Base-by-base conservation (phyloP, 2,888 invertebrate species). In the Deilephila porcellus region DNA sequence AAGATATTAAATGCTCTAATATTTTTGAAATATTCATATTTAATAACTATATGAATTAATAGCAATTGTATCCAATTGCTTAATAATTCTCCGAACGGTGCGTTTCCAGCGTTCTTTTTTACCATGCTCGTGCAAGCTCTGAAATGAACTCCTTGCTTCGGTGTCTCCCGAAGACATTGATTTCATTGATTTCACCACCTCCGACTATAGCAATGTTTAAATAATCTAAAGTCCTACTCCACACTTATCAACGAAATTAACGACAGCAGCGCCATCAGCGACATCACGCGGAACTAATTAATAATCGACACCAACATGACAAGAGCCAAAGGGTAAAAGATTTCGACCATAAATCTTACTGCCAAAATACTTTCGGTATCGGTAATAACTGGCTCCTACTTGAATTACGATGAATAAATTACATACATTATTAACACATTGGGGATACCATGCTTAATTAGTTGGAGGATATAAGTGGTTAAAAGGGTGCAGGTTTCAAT, bases 221-320 rank as follows among this genome's bases (percentile, higher is more conserved):
- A 14, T 56, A 5, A 56, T 56, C 74, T 52, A 73, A 71, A 62
- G 71, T 79, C 77, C 73, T 8, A 59, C 72, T 80, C 81, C 77
- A 78, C 71, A 79, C 60, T 73, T 74, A 34, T 29, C 19, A 14
- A 60, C 67, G 71, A 78, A 77, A 73, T 53, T 52, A 71, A 52
- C 25, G 14, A 59, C 60, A 75, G 20, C 67, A 67, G 17, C 67
- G 80, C 80, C 77, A 76, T 73, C 76, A 81, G 81, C 77, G 73
- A 29, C 63, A 70, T 75, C 79, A 79, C 80, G 83, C 81, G 81
- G 82, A 85, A 85, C 86, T 78, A 86, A 87, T 84, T 76, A 76
- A 60, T 86, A 86, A 87, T 85, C 78, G 81, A 32, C 32, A 76
- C 73, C 72, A 74, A 75, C 71, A 67, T 74, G 71, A 67, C 20